Percentiles rank a stretch among this genome's conserved stretches.
These are phyloP conservation scores for Incurvaria masculella DNA, from an alignment of 2,888 invertebrate species.

Conservation along the genomic window DNA sequence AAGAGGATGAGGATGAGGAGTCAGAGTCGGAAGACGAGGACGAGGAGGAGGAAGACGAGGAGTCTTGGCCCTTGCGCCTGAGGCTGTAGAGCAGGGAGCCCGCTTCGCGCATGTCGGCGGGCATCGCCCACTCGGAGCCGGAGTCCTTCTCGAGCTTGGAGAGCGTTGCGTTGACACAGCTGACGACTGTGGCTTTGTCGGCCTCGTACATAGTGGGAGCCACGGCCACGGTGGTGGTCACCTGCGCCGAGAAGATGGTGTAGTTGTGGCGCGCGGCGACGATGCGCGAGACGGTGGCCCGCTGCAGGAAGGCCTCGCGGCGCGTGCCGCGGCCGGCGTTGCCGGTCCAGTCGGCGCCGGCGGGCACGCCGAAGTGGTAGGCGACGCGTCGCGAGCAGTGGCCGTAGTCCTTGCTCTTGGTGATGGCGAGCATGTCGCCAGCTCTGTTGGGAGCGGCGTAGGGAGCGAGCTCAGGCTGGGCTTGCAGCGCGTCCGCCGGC, in stretches of 20 bases:
- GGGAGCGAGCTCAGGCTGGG: slow-evolving; percentile 48
- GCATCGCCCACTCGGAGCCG: slow-evolving; percentile 36
- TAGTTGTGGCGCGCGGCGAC: slow-evolving; percentile 50
- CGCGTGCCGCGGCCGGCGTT: slow-evolving; percentile 32
- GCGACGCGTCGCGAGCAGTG: slow-evolving; percentile 60
- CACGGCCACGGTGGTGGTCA: slow-evolving; percentile 58
- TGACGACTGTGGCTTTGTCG: slow-evolving; percentile 61
- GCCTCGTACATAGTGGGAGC: slow-evolving; percentile 57
- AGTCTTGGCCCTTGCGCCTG: slow-evolving; percentile 7
- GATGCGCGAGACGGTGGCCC: slow-evolving; percentile 56
- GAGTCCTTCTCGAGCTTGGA: slow-evolving; percentile 29
- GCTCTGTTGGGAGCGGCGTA: slow-evolving; percentile 36
- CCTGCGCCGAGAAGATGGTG: slow-evolving; percentile 62
- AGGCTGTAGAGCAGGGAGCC: slow-evolving; percentile 55
- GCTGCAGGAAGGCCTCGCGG: slow-evolving; percentile 54
- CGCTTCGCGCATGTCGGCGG: slow-evolving; percentile 38
- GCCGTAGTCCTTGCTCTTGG: slow-evolving; percentile 65
- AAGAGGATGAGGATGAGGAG: not conserved
- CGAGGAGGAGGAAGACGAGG: slow-evolving; percentile 8
- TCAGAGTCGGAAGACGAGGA: slow-evolving; percentile 28
- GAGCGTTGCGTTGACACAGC: slow-evolving; percentile 56
- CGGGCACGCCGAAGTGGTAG: slow-evolving; percentile 64
- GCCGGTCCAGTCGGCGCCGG: slow-evolving; percentile 49
- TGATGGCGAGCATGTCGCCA: slow-evolving; percentile 57
- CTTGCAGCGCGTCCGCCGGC: slow-evolving; percentile 34